Evolutionary conservation across 2,888 invertebrate genomes (phyloP), one percentile per base, ranked within the genome.

Genomic region (Trachelus iudaicus): DNA sequence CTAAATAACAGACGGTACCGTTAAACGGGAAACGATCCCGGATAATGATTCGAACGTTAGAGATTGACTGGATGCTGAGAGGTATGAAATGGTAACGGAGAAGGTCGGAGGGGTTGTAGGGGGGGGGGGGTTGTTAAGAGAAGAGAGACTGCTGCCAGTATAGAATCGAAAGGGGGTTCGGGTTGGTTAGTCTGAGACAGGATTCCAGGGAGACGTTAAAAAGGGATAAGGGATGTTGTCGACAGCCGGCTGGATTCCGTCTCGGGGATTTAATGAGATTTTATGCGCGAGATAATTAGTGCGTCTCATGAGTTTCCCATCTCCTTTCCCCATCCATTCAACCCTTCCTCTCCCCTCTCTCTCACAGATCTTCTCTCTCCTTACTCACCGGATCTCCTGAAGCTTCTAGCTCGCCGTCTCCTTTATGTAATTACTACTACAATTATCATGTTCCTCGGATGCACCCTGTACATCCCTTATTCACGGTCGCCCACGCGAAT

Each of bases 221-320:
- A 80, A 79, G 75, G 77, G 40, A 78, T 75, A 73, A 73, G 76
- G 80, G 79, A 81, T 81, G 85, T 86, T 83, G 83, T 82, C 83
- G 83, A 83, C 85, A 85, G 81, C 78, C 79, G 82, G 82, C 85
- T 84, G 83, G 83, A 86, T 86, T 85, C 83, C 81, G 83, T 85
- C 85, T 83, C 82, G 76, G 78, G 79, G 78, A 81, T 85, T 85
- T 86, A 85, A 86, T 85, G 86, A 86, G 86, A 86, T 85, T 86
- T 85, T 83, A 85, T 86, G 85, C 84, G 85, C 83, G 82, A 78
- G 78, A 78, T 78, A 78, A 78, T 78, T 78, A 78, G 78, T 78
- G 76, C 76, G 78, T 76, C 78, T 75, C 78, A 73, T 75, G 75
- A 76, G 74, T 77, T 75, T 77, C 79, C 77, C 56, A 56, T 56